Percentiles rank a stretch among this genome's conserved stretches.
Evolutionary conservation across 2,113 vertebrate species (phyloP).

Genomic region (Eupsittula cactorum): DNA sequence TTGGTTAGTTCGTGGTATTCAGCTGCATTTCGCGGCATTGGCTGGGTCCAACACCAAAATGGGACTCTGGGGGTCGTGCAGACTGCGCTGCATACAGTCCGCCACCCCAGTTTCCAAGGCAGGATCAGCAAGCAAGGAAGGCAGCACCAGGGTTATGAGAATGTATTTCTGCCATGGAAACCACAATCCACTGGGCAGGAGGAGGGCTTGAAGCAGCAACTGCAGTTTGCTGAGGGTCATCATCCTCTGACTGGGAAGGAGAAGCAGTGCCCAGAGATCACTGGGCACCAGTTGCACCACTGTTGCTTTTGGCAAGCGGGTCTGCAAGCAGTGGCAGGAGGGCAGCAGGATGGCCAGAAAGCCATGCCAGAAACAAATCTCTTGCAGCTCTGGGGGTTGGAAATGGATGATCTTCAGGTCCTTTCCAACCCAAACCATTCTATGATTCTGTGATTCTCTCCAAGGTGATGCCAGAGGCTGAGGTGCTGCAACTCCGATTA

Average conservation of each 20-base stretch:
- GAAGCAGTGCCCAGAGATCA: not conserved
- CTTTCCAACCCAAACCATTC: not conserved
- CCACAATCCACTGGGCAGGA: not conserved
- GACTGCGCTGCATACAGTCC: fast-evolving
- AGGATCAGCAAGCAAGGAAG: not conserved
- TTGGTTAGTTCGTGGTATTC: not conserved
- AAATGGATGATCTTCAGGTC: not conserved
- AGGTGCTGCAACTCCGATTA: not conserved
- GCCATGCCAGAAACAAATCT: not conserved
- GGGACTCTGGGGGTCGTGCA: not conserved
- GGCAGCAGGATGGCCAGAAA: not conserved
- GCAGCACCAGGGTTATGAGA: not conserved
- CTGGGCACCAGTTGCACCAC: not conserved
- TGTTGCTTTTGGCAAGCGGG: not conserved
- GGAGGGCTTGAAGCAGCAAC: not conserved
- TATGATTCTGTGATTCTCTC: not conserved
- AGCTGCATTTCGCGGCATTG: not conserved
- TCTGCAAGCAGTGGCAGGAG: not conserved
- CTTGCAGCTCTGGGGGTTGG: not conserved
- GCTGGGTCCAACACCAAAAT: not conserved
- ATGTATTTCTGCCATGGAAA: not conserved
- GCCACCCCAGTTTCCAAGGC: not conserved
- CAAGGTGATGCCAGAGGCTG: not conserved
- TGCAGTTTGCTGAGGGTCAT: not conserved
- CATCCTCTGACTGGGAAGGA: not conserved